A percentile compares a stretch with the other conserved stretches of the same genome.
Conservation (phyloP, 1,140 invertebrate species). For the Neelides sp. region DNA sequence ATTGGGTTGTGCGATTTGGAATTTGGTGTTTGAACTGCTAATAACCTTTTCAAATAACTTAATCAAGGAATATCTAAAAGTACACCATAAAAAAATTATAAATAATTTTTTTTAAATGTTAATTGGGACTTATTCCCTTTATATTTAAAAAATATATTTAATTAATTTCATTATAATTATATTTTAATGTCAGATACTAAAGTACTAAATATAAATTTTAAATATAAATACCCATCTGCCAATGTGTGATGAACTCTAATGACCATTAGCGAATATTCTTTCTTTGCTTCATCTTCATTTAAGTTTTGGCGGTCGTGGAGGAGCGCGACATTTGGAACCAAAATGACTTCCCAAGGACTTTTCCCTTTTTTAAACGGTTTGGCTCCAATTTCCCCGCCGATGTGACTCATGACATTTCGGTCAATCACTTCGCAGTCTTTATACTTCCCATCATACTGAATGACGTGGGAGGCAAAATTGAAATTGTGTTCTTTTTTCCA, state of each 20-base stretch:
- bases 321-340: conserved; percentile 17
- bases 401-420: too few species aligned
- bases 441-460: neutral
- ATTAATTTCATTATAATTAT: neutral
- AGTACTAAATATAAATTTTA: neutral
- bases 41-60: conserved; percentile 7
- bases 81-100: too few species aligned
- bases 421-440: conserved; percentile 6
- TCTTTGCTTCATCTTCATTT: neutral
- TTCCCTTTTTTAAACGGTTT: conserved; percentile 9
- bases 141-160: too few species aligned
- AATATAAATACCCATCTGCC: too few species aligned
- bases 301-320: too few species aligned
- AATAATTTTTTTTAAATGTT: too few species aligned
- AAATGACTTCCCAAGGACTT: conserved; percentile 19
- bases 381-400: neutral
- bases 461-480: conserved; percentile 12
- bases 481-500: conserved; percentile 18
- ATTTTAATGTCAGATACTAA: too few species aligned
- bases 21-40: neutral
- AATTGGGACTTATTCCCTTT: too few species aligned
- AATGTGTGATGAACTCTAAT: conserved; percentile 10
- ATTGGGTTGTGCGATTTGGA: neutral
- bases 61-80: too few species aligned
- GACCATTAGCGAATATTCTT: neutral